phyloP scores from a whole-genome alignment of 2,797 vertebrate genomes.

The Tarsius wallacei region DNA sequence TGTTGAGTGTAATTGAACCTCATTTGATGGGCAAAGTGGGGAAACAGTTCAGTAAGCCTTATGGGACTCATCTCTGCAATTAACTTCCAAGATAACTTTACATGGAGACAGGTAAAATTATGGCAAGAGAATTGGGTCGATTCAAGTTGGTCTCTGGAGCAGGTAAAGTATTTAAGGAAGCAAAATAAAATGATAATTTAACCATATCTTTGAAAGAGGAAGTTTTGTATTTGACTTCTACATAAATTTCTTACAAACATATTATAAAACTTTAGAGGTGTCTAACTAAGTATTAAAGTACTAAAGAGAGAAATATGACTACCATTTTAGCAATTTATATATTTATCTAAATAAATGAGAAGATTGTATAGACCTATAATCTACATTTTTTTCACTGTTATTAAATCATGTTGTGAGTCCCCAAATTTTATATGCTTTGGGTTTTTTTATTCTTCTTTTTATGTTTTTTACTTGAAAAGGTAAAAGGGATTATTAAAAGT shows the following conservation, averaged over 20 bases:
- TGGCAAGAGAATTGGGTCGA: slow-evolving; percentile 61
- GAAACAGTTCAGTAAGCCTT: slow-evolving; percentile 44
- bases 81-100: slow-evolving; percentile 75
- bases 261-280: neutral
- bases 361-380: neutral
- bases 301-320: neutral
- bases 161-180: slow-evolving; percentile 29
- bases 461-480: neutral
- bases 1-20: slow-evolving; percentile 70
- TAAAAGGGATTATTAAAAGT: neutral
- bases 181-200: slow-evolving; percentile 39
- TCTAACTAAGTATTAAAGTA: neutral
- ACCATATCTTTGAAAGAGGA: neutral
- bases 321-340: slow-evolving; percentile 12
- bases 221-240: slow-evolving; percentile 25
- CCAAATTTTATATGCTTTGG: neutral
- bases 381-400: neutral
- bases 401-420: neutral
- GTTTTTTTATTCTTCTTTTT: neutral
- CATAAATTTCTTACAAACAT: neutral
- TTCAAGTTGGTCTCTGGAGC: slow-evolving; percentile 46
- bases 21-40: slow-evolving; percentile 68
- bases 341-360: slow-evolving; percentile 40
- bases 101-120: slow-evolving; percentile 70
- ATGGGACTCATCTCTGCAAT: slow-evolving; percentile 49